Evolutionary conservation across 2,888 invertebrate genomes (phyloP).

Genomic region (Xestoiulus laeticollis): DNA sequence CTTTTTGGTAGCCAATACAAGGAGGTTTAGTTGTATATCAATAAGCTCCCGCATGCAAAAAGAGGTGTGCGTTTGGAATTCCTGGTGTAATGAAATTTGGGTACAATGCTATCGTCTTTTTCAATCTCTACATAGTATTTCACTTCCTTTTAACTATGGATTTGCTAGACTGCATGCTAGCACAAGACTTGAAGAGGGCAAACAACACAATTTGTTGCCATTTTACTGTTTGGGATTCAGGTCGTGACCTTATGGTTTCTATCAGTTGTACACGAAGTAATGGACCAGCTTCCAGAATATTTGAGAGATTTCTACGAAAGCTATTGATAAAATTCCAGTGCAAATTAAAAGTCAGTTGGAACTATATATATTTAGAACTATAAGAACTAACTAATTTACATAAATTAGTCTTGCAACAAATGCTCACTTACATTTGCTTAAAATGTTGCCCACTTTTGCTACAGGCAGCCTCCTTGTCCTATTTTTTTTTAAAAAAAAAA

Average conservation of each 20-base stretch:
- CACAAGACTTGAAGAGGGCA: no score
- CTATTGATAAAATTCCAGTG: neutral
- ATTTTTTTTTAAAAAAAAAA: no score
- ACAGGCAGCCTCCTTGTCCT: no score
- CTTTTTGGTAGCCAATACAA: neutral
- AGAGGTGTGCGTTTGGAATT: neutral
- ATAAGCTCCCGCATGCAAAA: neutral
- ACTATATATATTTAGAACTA: no score
- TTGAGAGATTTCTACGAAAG: neutral
- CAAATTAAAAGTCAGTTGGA: no score
- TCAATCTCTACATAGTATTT: neutral
- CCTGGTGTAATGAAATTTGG: neutral
- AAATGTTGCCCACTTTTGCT: no score
- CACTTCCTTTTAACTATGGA: neutral
- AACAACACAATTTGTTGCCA: neutral
- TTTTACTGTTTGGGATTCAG: neutral
- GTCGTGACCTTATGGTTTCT: neutral
- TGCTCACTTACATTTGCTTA: no score
- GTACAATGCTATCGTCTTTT: constrained; percentile 29
- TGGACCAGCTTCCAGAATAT: neutral
- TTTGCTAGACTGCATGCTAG: neutral
- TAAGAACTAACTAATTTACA: no score
- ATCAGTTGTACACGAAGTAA: neutral
- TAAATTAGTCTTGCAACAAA: no score
- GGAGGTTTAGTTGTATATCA: neutral